Percentiles rank a stretch among this genome's conserved stretches.
Conservation (phyloP, 1,140 invertebrate species). For the Drosophila funebris region DNA sequence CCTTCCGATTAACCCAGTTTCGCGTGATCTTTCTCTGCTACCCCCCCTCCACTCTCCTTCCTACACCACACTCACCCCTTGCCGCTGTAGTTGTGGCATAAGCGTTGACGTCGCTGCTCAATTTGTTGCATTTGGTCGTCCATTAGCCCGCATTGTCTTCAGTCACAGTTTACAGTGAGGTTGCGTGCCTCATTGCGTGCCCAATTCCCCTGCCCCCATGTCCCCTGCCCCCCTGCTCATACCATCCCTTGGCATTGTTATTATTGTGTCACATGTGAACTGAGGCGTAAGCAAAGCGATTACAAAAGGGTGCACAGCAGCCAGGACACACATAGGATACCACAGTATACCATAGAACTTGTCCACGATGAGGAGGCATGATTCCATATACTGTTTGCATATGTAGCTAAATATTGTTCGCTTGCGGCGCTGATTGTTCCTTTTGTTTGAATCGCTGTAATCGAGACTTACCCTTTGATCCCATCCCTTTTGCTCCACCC, state of each 20-base stretch:
- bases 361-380: background rate
- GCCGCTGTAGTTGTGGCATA: background rate
- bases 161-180: conserved; percentile 24
- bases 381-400: conserved; percentile 37
- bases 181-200: conserved; percentile 40
- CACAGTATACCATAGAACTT: too few relatives aligned
- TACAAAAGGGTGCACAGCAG: conserved; percentile 54
- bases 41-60: background rate
- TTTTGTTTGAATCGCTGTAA: conserved; percentile 70
- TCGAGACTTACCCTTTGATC: conserved; percentile 80
- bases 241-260: conserved; percentile 53
- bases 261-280: conserved; percentile 83
- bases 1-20: conserved; percentile 77
- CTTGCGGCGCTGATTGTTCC: conserved; percentile 81
- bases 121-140: conserved; percentile 72
- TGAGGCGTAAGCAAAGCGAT: conserved; percentile 76
- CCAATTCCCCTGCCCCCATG: background rate
- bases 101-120: conserved; percentile 57
- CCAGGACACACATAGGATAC: conserved; percentile 7
- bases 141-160: conserved; percentile 65
- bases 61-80: background rate
- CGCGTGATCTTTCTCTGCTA: background rate
- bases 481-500: conserved; percentile 5
- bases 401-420: conserved; percentile 47
- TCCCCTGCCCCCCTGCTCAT: background rate